Base-by-base conservation (phyloP, 2,888 invertebrate species). In the Papilio protenor region DNA sequence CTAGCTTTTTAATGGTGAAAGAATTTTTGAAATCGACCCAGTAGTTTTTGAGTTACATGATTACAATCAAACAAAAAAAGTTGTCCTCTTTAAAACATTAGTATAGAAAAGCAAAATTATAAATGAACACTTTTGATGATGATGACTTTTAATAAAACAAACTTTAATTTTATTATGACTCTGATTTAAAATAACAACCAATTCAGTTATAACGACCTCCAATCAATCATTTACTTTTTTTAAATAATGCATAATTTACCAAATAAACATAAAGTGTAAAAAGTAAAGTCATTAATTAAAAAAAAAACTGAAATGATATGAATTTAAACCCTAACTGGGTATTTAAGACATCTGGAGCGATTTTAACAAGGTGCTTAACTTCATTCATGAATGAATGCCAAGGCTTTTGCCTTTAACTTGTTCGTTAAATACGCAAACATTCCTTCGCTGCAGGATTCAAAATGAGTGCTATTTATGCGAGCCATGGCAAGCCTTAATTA, bases 301-400 rank as follows among this genome's bases (percentile, higher is more conserved):
- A 84, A 27, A 83, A 83, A 85, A 79, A 80, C 83, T 81, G 84
- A 87, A 87, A 85, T 86, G 81, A 81, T 78, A 83, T n/a, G n/a
- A n/a, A n/a, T 89, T 88, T 84, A 83, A 69, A 59, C 64, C 80
- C 83, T 85, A 87, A 87, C 85, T 86, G 85, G 88, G 89, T 85
- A 91, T 91, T 91, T 88, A 89, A 89, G 89, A 88, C 89, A 91
- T 91, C 85, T 90, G 83, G 88, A 90, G 91, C 90, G 87, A 82
- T 82, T 82, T 88, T 92, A 93, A 92, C 92, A 92, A 91, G 92
- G 89, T 89, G 84, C 91, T 92, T 82, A 83, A 82, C 86, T 86
- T 87, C 86, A 89, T 92, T 90, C 89, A 90, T 82, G 87, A 87
- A 86, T 89, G 90, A 90, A 90, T 88, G 87, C 87, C 84, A 86